phyloP scores from a whole-genome alignment of 2,113 vertebrate genomes.

The Amazona guildingii region DNA sequence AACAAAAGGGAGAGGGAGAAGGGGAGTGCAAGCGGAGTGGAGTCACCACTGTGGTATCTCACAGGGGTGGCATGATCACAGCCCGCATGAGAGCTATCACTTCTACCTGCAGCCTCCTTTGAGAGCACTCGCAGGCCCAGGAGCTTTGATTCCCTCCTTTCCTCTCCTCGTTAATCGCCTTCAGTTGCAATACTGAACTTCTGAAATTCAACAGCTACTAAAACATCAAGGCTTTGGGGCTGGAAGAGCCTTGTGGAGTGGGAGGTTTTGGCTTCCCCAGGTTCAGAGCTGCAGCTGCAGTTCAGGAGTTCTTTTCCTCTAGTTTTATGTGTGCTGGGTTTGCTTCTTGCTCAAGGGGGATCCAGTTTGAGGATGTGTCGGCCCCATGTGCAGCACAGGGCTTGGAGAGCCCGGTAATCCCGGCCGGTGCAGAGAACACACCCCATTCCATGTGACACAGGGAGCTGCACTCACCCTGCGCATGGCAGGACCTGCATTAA shows the following conservation, averaged over 20 bases:
- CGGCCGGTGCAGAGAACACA: neutral
- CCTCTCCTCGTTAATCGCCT: constrained; percentile 13
- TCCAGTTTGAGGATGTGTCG: accelerated
- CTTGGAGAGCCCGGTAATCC: neutral
- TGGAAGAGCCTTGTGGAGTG: constrained; percentile 5
- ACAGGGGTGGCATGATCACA: neutral
- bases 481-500: neutral
- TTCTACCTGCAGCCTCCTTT: neutral
- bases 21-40: neutral
- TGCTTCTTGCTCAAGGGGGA: neutral
- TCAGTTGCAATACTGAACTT: constrained; percentile 33
- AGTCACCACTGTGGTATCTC: neutral
- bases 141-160: constrained; percentile 28
- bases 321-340: neutral
- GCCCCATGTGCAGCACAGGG: accelerated
- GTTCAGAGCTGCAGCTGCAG: neutral
- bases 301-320: neutral
- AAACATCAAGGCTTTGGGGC: neutral
- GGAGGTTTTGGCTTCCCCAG: neutral
- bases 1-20: constrained; percentile 1
- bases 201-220: constrained; percentile 61
- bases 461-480: accelerated
- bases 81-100: neutral
- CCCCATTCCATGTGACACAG: neutral
- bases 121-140: neutral